Evolutionary conservation across 2,113 vertebrate genomes (phyloP).

Genomic region (Vulpes lagopus): DNA sequence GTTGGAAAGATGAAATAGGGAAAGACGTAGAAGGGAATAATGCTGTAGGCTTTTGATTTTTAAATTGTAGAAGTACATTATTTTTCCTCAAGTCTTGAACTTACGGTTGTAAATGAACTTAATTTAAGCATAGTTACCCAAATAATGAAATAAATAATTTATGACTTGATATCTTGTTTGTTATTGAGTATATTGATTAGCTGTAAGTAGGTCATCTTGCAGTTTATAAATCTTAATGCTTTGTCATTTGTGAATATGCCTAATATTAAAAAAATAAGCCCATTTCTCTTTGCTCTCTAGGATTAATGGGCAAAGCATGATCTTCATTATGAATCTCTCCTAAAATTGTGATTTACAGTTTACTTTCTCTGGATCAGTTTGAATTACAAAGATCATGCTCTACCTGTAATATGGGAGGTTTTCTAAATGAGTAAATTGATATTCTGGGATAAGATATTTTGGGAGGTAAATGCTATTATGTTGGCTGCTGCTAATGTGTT

Average conservation of each 20-base stretch:
- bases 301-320: slow-evolving; percentile 18
- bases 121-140: slow-evolving; percentile 46
- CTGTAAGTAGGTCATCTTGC: background rate
- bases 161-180: background rate
- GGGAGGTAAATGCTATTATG: slow-evolving; percentile 4
- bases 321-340: slow-evolving; percentile 46
- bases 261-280: background rate
- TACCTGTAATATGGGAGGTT: background rate
- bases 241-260: slow-evolving; percentile 18
- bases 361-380: slow-evolving; percentile 47
- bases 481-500: slow-evolving; percentile 8
- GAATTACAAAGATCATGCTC: background rate
- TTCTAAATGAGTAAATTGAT: slow-evolving; percentile 59
- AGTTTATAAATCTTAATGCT: slow-evolving; percentile 46
- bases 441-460: background rate
- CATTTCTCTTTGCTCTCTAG: background rate
- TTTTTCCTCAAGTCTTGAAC: slow-evolving; percentile 41
- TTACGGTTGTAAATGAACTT: slow-evolving; percentile 31
- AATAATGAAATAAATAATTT: slow-evolving; percentile 22
- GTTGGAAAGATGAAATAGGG: slow-evolving; percentile 22
- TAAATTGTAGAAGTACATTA: slow-evolving; percentile 55
- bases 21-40: slow-evolving; percentile 26
- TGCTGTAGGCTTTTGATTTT: slow-evolving; percentile 38
- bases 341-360: slow-evolving; percentile 31
- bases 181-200: slow-evolving; percentile 36